Evolutionary conservation across 2,888 invertebrate genomes (phyloP), one percentile per base, ranked within the genome.

Genomic region (Poecilus cupreus): DNA sequence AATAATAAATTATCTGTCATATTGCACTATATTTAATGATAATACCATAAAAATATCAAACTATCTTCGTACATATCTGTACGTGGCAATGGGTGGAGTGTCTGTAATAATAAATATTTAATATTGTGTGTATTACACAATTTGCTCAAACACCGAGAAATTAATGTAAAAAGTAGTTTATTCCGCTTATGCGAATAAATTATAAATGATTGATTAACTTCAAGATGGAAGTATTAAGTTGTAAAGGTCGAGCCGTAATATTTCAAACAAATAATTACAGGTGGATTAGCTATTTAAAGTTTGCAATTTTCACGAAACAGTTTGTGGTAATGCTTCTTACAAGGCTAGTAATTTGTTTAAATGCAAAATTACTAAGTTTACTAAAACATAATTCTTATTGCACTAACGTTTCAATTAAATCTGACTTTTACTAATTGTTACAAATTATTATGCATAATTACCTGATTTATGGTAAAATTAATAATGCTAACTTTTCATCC

Each of bases 191-290:
- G 10, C 8, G 18, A 16, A 68, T 68, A 68, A 37, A 32, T 68
- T 68, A 39, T 10, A 68, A 37, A 68, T 68, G 64, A 68, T 37
- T 68, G 39, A 68, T 68, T 68, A 37, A 11, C 16, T 32, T 51
- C 16, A 13, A 18, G n/a, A 60, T 26, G 13, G 32, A 37, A 68
- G 64, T 39, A 68, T 37, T 68, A 68, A 37, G 64, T 37, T 68
- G 64, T 68, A 68, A n/a, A 68, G 64, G 64, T 68, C 64, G 64
- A 11, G 8, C 37, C 13, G 37, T 60, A 24, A 26, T 68, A 37
- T 37, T 16, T 68, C 16, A 37, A 32, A 37, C 37, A 32, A 68
- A 68, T 68, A 37, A 20, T 68, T 68, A 68, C 18, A 68, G 10
- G 10, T 18, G 37, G 32, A 24, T 24, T 60, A 26, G 11, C 13